A percentile compares a stretch with the other conserved stretches of the same genome.
Conservation (phyloP, 2,888 invertebrate species). For the Electrophaes corylata region DNA sequence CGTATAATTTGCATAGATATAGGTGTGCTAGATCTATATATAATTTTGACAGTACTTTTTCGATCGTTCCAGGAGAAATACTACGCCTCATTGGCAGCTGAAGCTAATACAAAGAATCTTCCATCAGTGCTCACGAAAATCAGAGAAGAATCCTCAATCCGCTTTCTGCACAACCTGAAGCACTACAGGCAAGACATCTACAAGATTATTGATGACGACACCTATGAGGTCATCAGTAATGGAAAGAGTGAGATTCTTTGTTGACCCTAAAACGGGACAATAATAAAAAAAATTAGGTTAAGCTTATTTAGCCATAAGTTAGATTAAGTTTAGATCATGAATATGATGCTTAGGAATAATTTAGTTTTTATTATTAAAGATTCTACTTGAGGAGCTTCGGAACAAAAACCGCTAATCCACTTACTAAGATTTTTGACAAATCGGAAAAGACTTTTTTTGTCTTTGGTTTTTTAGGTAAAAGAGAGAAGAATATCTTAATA, state of each 20-base stretch:
- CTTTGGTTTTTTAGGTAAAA: too few relatives aligned
- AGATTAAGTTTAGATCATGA: neutral
- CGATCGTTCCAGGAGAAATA: conserved; percentile 85
- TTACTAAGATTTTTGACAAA: too few relatives aligned
- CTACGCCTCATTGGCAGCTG: conserved; percentile 87
- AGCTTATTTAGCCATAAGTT: neutral
- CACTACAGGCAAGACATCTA: conserved; percentile 87
- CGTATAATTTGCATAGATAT: too few relatives aligned
- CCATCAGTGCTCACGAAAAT: conserved; percentile 88
- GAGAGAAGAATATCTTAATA: too few relatives aligned
- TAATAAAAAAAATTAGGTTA: neutral
- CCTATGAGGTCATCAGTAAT: conserved; percentile 80
- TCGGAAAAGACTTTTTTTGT: too few relatives aligned
- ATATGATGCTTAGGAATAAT: neutral
- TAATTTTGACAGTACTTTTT: conserved; percentile 4
- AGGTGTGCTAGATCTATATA: too few relatives aligned
- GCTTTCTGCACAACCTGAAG: conserved; percentile 86
- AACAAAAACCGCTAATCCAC: too few relatives aligned
- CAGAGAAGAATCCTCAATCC: conserved; percentile 86
- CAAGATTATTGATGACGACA: conserved; percentile 87
- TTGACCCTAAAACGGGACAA: conserved; percentile 57
- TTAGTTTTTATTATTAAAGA: neutral
- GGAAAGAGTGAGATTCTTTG: conserved; percentile 73
- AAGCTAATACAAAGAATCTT: conserved; percentile 85
- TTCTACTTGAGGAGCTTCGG: too few relatives aligned